Percentiles rank a stretch among this genome's conserved stretches.
These are phyloP conservation scores for Exephanes ischioxanthus DNA, from an alignment of 2,888 invertebrate genomes.

Conservation along the genomic window DNA sequence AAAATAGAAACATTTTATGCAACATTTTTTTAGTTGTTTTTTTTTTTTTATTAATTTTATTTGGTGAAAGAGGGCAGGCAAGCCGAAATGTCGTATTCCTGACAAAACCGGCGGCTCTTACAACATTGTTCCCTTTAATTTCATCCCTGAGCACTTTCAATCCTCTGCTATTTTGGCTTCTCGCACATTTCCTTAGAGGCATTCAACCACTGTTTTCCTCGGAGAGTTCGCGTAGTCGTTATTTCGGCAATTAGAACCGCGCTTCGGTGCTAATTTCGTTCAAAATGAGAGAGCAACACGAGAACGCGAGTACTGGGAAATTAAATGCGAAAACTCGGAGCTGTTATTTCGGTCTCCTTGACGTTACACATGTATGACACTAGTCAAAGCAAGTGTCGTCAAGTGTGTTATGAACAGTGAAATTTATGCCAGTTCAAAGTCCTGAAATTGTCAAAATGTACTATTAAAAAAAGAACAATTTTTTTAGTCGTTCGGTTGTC, in stretches of 20 bases:
- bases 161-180: constrained; percentile 6
- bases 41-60: too few relatives aligned
- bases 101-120: constrained; percentile 37
- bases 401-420: background rate
- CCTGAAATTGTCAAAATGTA: background rate
- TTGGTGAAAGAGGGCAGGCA: too few relatives aligned
- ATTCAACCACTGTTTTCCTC: constrained; percentile 58
- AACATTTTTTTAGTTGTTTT: too few relatives aligned
- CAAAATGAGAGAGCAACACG: constrained; percentile 46
- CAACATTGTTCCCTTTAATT: constrained; percentile 55
- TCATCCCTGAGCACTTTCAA: constrained; percentile 13
- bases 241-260: constrained; percentile 73
- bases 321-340: constrained; percentile 6
- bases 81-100: background rate
- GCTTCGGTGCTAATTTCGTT: constrained; percentile 59
- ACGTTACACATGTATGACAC: background rate
- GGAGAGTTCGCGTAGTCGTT: constrained; percentile 66
- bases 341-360: background rate
- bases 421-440: background rate
- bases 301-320: background rate
- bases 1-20: too few relatives aligned
- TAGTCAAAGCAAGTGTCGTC: background rate
- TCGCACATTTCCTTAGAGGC: constrained; percentile 54
- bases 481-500: too few relatives aligned
- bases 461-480: background rate